Evolutionary conservation across 2,113 vertebrate species (phyloP), one percentile per base, ranked within the genome.

Genomic region (Microcebus murinus): DNA sequence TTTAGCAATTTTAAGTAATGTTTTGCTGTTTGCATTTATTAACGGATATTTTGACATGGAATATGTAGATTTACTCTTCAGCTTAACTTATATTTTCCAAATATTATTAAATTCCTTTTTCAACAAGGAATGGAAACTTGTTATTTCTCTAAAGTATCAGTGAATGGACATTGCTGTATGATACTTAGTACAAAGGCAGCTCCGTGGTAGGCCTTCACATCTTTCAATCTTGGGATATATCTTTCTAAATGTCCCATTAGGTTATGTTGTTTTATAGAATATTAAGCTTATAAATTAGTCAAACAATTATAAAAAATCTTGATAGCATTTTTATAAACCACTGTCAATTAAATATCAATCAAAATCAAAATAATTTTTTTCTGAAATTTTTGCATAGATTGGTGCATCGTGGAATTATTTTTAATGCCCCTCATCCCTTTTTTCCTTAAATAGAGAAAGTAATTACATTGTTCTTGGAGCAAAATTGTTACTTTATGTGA

Each of bases 141-240:
- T 42, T 63, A 93, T 81, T 31, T 55, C 25, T 11, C 14, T 15
- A 42, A 34, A 84, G 21, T 77, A 18, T 10, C 6, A 29, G 17
- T 9, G 31, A 70, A 6, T 45, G 0, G 6, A 52, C 25, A 6
- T 9, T 4, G 11, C 36, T 8, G 23, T 21, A 4, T 15, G 13
- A 36, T 21, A 48, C 5, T 36, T 27, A 17, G 50, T 15, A 59
- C 9, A 34, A 23, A 96, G 10, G 12, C 0, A 1, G 20, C 2
- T 8, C 12, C n/a, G 39, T 20, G 3, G 52, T 1, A 68, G 8
- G 12, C 6, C 4, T 17, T 29, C 5, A 2, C 1, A 23, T 13
- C 29, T 74, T 45, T 25, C 2, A 4, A 17, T 65, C 39, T 39
- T 57, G n/a, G 21, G n/a, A 23, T 29, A 13, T 10, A n/a, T 6